Base-by-base conservation (phyloP, 1,140 invertebrate species). In the Heliothis subflexa region DNA sequence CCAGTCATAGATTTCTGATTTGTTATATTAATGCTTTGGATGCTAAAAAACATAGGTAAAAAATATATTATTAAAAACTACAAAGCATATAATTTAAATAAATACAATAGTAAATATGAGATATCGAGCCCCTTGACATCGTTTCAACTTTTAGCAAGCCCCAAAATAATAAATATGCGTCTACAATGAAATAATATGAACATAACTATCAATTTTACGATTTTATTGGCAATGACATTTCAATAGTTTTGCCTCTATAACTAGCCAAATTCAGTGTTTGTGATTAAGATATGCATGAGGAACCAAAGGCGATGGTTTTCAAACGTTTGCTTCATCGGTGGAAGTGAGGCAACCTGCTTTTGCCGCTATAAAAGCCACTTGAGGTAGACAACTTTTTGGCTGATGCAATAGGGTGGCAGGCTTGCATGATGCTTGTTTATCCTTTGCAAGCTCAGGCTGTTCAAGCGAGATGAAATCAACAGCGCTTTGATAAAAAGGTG, bases 361-460 rank as follows among this genome's bases (percentile, higher is more conserved):
- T 78, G 54, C 62, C 68, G 70, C 77, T 83, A 87, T 87, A 84
- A 87, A 86, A 87, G 72, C 79, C 82, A 88, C 80, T 76, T 83
- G 85, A 90, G 86, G 86, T 78, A 85, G 84, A 82, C 87, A 84
- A 85, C 78, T 90, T 84, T 74, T 87, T 78, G 85, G 89, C 89
- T 93, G 91, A 93, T 91, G 91, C 91, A 93, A 93, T 91, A 90
- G 82, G 81, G 78, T 83, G 80, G 78, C 84, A 83, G 76, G 66
- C 81, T 93, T 93, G 84, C 90, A 84, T 88, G 82, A 91, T 79
- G 70, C 84, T 87, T 86, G 83, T 89, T 89, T 89, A 85, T 86
- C 76, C 77, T 88, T 81, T 59, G 68, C 76, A 76, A 78, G 49
- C 73, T 71, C 54, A 72, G 14, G 78, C 16, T 33, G 57, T 77